Evolutionary conservation across 2,888 invertebrate genomes (phyloP).

Genomic region (Dryobotodes eremita): DNA sequence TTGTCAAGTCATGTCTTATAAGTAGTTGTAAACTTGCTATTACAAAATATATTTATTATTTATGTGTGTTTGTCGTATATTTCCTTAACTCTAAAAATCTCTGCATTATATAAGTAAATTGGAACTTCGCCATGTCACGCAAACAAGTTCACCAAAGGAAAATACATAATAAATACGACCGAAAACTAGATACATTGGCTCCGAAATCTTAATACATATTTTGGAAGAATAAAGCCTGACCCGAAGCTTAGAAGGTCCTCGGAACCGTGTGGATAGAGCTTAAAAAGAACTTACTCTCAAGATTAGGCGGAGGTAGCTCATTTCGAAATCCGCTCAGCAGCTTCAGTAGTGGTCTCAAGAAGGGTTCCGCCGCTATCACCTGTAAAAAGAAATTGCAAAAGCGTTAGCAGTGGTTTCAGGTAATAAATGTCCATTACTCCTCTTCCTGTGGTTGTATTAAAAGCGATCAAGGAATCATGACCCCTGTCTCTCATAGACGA

Average conservation of each 20-base stretch:
- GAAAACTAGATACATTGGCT: background rate
- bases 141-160: background rate
- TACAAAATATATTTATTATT: background rate
- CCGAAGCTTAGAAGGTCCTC: background rate
- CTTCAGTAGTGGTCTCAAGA: slow-evolving; percentile 96
- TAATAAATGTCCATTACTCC: background rate
- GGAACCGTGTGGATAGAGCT: no score
- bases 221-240: background rate
- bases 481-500: background rate
- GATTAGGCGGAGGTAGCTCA: slow-evolving; percentile 94
- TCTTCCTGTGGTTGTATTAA: background rate
- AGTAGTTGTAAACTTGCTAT: background rate
- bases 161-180: background rate
- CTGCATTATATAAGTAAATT: background rate
- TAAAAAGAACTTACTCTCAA: slow-evolving; percentile 92
- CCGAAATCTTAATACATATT: background rate
- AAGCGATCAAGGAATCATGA: background rate
- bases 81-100: background rate
- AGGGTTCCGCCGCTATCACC: slow-evolving; percentile 97
- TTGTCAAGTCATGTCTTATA: background rate
- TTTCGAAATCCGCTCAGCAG: slow-evolving; percentile 95
- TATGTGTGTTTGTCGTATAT: background rate
- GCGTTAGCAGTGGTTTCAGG: background rate
- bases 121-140: background rate
- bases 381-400: slow-evolving; percentile 80